Percentiles rank a stretch among this genome's conserved stretches.
These are phyloP conservation scores for Scaptomyza tumidula DNA, from an alignment of 2,888 invertebrate genomes.

Conservation along the genomic window DNA sequence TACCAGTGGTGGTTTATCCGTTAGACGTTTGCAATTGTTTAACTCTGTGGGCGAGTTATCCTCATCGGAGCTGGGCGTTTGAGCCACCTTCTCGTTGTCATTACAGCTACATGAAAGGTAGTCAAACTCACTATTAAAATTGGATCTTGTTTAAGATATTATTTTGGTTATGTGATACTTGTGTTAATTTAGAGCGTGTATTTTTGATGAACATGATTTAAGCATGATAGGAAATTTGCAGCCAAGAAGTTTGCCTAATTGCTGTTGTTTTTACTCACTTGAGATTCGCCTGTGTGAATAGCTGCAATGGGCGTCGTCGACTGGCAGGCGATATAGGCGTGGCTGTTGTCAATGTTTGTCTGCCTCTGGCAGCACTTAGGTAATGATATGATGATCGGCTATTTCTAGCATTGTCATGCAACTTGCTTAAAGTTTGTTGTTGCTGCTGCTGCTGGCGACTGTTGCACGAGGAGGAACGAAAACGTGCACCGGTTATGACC, in stretches of 20 bases:
- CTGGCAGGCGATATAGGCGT: slow-evolving; percentile 63
- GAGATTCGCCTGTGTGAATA: slow-evolving; percentile 82
- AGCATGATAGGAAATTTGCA: slow-evolving; percentile 42
- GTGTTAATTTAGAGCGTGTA: slow-evolving; percentile 28
- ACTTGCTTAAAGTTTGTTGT: slow-evolving; percentile 14
- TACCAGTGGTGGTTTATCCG: slow-evolving; percentile 90
- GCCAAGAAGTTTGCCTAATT: background rate
- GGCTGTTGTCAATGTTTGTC: slow-evolving; percentile 32
- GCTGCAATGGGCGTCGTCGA: slow-evolving; percentile 79
- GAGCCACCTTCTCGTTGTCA: slow-evolving; percentile 83
- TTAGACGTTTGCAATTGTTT: slow-evolving; percentile 91
- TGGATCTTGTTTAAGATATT: background rate
- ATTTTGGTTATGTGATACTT: background rate
- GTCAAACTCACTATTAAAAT: background rate
- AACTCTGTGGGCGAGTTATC: slow-evolving; percentile 94
- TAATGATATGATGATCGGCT: slow-evolving; percentile 41
- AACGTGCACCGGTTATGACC: slow-evolving; percentile 76
- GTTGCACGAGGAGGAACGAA: slow-evolving; percentile 77
- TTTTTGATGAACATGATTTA: slow-evolving; percentile 60
- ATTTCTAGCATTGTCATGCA: slow-evolving; percentile 35
- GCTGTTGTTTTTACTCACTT: slow-evolving; percentile 77
- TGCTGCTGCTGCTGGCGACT: slow-evolving; percentile 54
- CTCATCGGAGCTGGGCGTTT: slow-evolving; percentile 89
- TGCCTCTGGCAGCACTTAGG: slow-evolving; percentile 29
- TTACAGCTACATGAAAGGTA: slow-evolving; percentile 78